Evolutionary conservation across 1,140 invertebrate species (phyloP), one percentile per base, ranked within the genome.

Genomic region (Lanistes nyassanus): DNA sequence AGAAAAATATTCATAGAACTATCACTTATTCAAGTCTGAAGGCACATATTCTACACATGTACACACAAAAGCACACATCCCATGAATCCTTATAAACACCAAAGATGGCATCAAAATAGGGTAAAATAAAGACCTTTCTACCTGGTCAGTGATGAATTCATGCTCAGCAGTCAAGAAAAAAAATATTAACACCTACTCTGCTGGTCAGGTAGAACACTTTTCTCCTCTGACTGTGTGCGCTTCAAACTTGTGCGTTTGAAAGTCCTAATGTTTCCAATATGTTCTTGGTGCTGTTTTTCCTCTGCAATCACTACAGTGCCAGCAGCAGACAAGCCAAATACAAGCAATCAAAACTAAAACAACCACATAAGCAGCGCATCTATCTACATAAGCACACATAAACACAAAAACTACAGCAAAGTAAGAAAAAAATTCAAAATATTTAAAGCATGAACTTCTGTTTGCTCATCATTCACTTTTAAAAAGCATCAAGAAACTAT

Each of bases 151-250:
- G 42, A 6, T 13, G n/a, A 47, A 47, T 13, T 47, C 42, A 47
- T 13, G 19, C 42, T 47, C 42, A 13, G 42, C 42, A 34, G 26
- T 16, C n/a, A 4, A 55, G 11, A 58, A 19, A 16, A 55, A n/a
- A 53, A 7, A 53, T 51, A 9, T 31, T 36, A 53, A 37, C 47
- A 79, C 79, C 65, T 90, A 97, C 96, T 95, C 93, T 96, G 93
- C 74, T 94, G 94, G 55, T 95, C 94, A 67, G 96, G 96, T 75
- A 97, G 90, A 77, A 95, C 92, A 71, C 94, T 95, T 87, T 97
- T 97, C 85, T 97, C 95, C 76, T 94, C 92, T 62, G 95, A 96
- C 77, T 93, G 92, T 11, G 95, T 93, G 81, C 95, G 94, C 86
- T 95, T 95, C 88, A 97, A 92, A 66, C 83, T 82, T 13, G 79